phyloP scores from a whole-genome alignment of 2,888 invertebrate genomes.

The Omphaloscelis lunosa region DNA sequence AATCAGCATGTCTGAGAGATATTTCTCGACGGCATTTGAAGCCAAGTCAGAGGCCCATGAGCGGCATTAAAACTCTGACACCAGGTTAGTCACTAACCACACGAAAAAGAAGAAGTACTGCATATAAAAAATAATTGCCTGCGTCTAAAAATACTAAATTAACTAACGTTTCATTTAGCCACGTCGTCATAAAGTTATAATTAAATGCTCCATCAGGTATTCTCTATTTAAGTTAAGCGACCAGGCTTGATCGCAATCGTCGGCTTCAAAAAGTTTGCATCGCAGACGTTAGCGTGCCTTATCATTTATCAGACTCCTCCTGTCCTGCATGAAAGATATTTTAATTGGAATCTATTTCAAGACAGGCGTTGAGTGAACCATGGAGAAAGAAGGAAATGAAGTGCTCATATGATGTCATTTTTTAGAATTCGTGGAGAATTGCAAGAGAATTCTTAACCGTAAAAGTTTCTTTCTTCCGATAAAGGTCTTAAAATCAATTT shows the following conservation, averaged over 20 bases:
- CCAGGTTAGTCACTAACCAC: too few relatives aligned
- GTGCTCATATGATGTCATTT: too few relatives aligned
- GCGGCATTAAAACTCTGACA: too few relatives aligned
- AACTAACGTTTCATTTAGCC: slow-evolving; percentile 20
- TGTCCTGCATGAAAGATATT: slow-evolving; percentile 60
- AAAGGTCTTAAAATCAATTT: neutral
- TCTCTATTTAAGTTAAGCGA: slow-evolving; percentile 55
- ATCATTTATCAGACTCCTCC: slow-evolving; percentile 65
- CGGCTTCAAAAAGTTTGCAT: slow-evolving; percentile 57
- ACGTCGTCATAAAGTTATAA: slow-evolving; percentile 55
- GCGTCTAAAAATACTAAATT: slow-evolving; percentile 10
- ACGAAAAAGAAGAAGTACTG: too few relatives aligned
- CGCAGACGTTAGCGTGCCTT: slow-evolving; percentile 61
- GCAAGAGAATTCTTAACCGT: neutral
- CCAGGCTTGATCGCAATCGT: slow-evolving; percentile 50
- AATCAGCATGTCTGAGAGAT: too few relatives aligned
- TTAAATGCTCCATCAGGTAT: slow-evolving; percentile 57
- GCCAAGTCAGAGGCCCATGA: too few relatives aligned
- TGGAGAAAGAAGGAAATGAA: slow-evolving; percentile 34
- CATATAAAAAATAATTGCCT: neutral
- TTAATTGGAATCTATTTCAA: slow-evolving; percentile 67
- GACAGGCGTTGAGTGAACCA: slow-evolving; percentile 29
- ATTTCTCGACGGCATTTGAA: too few relatives aligned
- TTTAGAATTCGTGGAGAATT: neutral
- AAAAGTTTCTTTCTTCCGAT: neutral